phyloP scores from a whole-genome alignment of 2,888 invertebrate species.

The Brassicogethes aeneus region DNA sequence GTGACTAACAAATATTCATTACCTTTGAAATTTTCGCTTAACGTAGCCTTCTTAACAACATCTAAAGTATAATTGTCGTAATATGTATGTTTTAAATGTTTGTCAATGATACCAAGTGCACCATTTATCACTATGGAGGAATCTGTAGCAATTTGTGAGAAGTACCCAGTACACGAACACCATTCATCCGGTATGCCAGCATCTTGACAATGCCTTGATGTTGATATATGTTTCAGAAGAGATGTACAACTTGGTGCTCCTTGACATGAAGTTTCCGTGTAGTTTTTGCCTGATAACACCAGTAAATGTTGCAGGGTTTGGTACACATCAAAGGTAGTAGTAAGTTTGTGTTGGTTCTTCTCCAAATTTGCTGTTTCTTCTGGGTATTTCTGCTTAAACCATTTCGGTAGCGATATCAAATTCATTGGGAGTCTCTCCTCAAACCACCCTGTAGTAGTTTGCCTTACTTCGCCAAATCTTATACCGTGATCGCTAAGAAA shows the following conservation, averaged over 20 bases:
- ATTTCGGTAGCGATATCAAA: constrained; percentile 57
- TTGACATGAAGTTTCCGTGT: constrained; percentile 32
- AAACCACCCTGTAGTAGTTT: constrained; percentile 62
- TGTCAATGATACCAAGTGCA: too few relatives aligned
- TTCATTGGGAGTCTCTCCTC: constrained; percentile 72
- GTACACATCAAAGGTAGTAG: constrained; percentile 70
- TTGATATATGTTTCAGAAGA: constrained; percentile 48
- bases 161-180: neutral
- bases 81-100: too few relatives aligned
- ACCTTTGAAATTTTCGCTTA: too few relatives aligned
- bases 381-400: constrained; percentile 49
- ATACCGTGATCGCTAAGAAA: constrained; percentile 76
- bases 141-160: too few relatives aligned
- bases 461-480: constrained; percentile 60
- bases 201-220: constrained; percentile 57
- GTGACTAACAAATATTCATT: too few relatives aligned
- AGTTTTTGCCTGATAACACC: constrained; percentile 40
- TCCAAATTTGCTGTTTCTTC: constrained; percentile 48
- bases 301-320: constrained; percentile 62
- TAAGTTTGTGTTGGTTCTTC: constrained; percentile 56
- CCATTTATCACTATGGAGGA: too few relatives aligned
- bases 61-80: too few relatives aligned
- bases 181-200: constrained; percentile 44
- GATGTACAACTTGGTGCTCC: constrained; percentile 61
- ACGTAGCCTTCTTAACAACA: too few relatives aligned